These are phyloP conservation scores for Gasterosteus nipponicus DNA, from an alignment of 2,113 vertebrate genomes.

Conservation along the genomic window DNA sequence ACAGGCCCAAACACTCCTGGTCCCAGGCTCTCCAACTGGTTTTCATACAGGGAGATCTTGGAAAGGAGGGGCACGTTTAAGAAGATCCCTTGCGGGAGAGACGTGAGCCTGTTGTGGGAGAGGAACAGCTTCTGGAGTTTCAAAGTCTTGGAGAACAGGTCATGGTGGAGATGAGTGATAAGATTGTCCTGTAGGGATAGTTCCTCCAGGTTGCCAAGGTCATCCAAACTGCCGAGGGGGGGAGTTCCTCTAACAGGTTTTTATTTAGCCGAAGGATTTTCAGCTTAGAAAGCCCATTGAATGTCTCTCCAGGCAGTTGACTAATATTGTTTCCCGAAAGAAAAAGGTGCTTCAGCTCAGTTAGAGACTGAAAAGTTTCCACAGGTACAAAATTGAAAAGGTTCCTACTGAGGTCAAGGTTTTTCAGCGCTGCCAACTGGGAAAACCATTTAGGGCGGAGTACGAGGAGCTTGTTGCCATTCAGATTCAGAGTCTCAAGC, in stretches of 20 bases:
- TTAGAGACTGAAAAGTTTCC: conserved; percentile 62
- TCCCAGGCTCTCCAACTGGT: conserved; percentile 83
- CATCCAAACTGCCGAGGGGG: conserved; percentile 75
- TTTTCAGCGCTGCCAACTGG: conserved; percentile 40
- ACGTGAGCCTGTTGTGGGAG: conserved; percentile 86
- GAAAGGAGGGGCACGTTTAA: conserved; percentile 81
- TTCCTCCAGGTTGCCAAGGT: conserved; percentile 83
- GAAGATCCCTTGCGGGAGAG: conserved; percentile 86
- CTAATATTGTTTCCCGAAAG: conserved; percentile 86
- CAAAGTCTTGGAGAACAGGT: conserved; percentile 84
- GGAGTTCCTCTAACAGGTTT: conserved; percentile 85
- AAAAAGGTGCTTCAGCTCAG: conserved; percentile 78
- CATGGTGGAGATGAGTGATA: conserved; percentile 78
- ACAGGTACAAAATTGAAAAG: conserved; percentile 61
- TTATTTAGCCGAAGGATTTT: conserved; percentile 84
- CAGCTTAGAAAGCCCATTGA: conserved; percentile 83
- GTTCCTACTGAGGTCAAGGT: conserved; percentile 74
- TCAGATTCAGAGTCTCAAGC: conserved; percentile 85
- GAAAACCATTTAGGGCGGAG: conserved; percentile 71
- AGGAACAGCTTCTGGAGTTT: conserved; percentile 88
- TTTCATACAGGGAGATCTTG: conserved; percentile 88
- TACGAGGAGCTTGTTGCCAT: conserved; percentile 77
- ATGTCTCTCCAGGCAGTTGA: conserved; percentile 75
- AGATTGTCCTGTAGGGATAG: conserved; percentile 90
- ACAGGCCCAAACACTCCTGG: conserved; percentile 85